Percentiles rank a stretch among this genome's conserved stretches.
Evolutionary conservation across 2,888 invertebrate genomes (phyloP).

Genomic region (Leptopilina syphax): DNA sequence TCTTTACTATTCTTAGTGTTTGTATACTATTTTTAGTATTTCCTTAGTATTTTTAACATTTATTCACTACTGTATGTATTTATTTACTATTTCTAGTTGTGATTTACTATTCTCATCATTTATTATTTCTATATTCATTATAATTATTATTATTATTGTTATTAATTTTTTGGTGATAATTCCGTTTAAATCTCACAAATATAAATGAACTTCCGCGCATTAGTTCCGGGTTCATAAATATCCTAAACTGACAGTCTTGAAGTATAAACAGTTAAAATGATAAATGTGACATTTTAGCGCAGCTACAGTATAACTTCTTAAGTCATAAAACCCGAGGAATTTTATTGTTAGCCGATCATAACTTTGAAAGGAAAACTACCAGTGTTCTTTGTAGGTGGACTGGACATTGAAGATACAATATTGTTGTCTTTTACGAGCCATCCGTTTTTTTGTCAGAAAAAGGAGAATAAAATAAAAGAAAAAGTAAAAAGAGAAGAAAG

Average conservation of each 20-base stretch:
- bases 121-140: no score
- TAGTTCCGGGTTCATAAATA: constrained; percentile 20
- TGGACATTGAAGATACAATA: neutral
- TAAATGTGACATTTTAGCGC: constrained; percentile 34
- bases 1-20: no score
- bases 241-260: neutral
- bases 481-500: neutral
- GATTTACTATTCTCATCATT: no score
- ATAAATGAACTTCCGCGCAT: neutral
- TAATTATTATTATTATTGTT: no score
- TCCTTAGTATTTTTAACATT: no score
- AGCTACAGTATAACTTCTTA: constrained; percentile 22
- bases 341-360: constrained; percentile 18
- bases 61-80: no score
- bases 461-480: neutral
- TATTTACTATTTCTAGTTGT: no score
- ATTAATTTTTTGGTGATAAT: no score
- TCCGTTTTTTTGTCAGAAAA: neutral
- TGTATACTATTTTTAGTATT: no score
- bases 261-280: constrained; percentile 34
- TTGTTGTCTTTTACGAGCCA: constrained; percentile 4
- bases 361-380: constrained; percentile 16
- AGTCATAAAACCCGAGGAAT: constrained; percentile 9
- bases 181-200: neutral
- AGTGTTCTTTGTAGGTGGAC: neutral